Evolutionary conservation across 2,888 invertebrate species (phyloP).

Genomic region (Cephus spinipes): DNA sequence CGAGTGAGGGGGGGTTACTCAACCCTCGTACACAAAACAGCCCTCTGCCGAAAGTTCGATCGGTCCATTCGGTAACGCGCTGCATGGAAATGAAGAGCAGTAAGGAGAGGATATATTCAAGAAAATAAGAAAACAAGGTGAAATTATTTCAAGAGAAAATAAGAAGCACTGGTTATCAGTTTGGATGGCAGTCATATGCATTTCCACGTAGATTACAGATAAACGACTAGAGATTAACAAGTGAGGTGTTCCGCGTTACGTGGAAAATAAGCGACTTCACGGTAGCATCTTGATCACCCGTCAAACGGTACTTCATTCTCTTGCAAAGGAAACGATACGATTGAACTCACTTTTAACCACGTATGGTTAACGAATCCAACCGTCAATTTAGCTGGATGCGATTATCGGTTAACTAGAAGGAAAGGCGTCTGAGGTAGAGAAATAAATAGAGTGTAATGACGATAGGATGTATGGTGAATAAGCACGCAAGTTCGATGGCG

Average conservation of each 20-base stretch:
- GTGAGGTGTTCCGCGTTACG: neutral
- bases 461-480: neutral
- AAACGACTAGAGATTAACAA: neutral
- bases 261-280: neutral
- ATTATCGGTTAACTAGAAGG: constrained; percentile 48
- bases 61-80: neutral
- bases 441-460: constrained; percentile 14
- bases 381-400: constrained; percentile 49
- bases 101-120: neutral
- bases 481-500: neutral
- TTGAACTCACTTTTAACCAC: neutral
- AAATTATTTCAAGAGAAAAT: neutral
- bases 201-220: neutral
- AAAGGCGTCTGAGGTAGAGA: constrained; percentile 35
- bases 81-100: neutral
- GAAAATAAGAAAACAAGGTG: neutral
- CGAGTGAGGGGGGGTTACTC: neutral
- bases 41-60: neutral
- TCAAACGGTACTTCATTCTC: neutral
- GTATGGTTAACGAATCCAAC: constrained; percentile 28
- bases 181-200: neutral
- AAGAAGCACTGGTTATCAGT: neutral
- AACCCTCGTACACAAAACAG: neutral
- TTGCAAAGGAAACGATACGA: neutral
- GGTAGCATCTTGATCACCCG: neutral